Evolutionary conservation across 1,140 invertebrate species (phyloP).

Genomic region (Streblospio benedicti): DNA sequence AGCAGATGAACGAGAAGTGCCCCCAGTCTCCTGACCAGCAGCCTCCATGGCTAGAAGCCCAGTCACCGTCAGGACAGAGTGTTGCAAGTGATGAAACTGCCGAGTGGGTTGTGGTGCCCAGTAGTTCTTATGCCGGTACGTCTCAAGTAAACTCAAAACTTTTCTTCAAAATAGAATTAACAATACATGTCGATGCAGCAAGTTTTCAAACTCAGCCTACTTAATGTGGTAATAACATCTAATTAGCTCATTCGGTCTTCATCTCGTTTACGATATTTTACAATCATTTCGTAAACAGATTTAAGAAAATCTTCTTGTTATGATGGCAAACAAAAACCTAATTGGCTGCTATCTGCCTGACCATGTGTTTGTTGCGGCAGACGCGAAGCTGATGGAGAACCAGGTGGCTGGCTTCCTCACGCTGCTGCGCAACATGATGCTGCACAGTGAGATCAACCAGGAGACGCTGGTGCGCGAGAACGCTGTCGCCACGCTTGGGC

Average conservation of each 20-base stretch:
- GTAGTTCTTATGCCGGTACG: constrained; percentile 50
- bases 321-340: no score
- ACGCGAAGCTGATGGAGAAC: constrained; percentile 56
- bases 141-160: no score
- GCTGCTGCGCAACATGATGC: constrained; percentile 53
- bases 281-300: no score
- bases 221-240: no score
- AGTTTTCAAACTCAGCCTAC: no score
- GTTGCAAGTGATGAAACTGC: constrained; percentile 23
- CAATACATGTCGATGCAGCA: no score
- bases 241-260: no score
- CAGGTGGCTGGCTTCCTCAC: constrained; percentile 56
- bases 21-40: neutral
- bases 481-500: constrained; percentile 53
- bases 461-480: constrained; percentile 54
- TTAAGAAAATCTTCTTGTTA: no score
- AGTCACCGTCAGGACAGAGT: neutral
- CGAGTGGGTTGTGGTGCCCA: constrained; percentile 54
- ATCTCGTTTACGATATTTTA: no score
- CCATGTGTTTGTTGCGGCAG: no score
- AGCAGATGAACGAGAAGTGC: constrained; percentile 39
- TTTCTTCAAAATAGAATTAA: no score
- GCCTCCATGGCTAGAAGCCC: constrained; percentile 8
- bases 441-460: constrained; percentile 53
- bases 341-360: no score